phyloP scores from a whole-genome alignment of 2,888 invertebrate genomes.

The Drosophila kambysellisi region DNA sequence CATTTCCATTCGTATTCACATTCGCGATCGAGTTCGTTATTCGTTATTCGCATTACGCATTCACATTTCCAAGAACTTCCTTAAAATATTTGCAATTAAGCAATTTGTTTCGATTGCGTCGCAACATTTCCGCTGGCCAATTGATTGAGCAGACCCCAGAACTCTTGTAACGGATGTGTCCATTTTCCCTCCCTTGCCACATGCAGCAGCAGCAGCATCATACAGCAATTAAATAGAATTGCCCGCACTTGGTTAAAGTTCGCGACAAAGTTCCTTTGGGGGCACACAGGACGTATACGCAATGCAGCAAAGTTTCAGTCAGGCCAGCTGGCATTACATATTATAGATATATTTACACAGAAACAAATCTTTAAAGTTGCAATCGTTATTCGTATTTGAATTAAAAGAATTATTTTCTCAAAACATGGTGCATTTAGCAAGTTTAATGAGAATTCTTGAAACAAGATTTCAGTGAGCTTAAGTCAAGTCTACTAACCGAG shows the following conservation, averaged over 20 bases:
- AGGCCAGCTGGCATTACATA: neutral
- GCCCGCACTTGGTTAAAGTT: constrained; percentile 28
- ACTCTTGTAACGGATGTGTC: constrained; percentile 64
- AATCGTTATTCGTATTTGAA: neutral
- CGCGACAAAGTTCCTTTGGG: constrained; percentile 32
- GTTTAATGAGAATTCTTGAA: neutral
- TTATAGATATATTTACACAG: constrained; percentile 2
- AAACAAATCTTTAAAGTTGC: neutral
- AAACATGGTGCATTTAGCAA: no score
- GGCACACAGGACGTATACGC: constrained; percentile 47
- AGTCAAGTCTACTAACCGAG: neutral
- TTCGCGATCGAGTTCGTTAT: constrained; percentile 15
- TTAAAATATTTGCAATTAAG: constrained; percentile 73
- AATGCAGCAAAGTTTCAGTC: constrained; percentile 25
- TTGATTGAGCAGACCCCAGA: constrained; percentile 57
- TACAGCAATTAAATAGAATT: constrained; percentile 57
- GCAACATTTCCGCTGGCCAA: constrained; percentile 71
- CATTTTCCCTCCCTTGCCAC: constrained; percentile 52
- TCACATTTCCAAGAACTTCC: constrained; percentile 58
- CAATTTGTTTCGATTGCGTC: constrained; percentile 66
- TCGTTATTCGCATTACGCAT: constrained; percentile 22
- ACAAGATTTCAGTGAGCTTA: neutral
- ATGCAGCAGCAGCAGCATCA: constrained; percentile 6
- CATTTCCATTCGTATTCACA: constrained; percentile 38
- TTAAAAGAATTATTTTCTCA: no score